These are phyloP conservation scores for Archivesica marissinica DNA, from an alignment of 1,140 invertebrate species.

Conservation along the genomic window DNA sequence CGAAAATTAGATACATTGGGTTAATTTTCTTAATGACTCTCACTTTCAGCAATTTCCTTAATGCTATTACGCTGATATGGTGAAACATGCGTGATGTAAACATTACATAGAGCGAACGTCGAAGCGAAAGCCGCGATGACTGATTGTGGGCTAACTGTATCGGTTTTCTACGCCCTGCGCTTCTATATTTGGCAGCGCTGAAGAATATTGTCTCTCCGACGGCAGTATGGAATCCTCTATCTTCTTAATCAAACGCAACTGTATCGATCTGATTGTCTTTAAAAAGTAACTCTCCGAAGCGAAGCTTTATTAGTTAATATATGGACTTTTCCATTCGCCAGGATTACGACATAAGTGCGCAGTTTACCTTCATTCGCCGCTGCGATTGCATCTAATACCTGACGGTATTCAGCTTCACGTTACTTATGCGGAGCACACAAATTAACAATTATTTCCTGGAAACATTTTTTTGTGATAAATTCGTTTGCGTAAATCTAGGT, in stretches of 20 bases:
- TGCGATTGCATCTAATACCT: too few species aligned
- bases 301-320: constrained; percentile 9
- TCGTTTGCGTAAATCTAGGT: too few species aligned
- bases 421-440: too few species aligned
- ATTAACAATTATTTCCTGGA: too few species aligned
- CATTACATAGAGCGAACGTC: too few species aligned
- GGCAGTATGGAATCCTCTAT: not conserved
- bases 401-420: too few species aligned
- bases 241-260: constrained; percentile 23
- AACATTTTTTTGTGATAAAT: too few species aligned
- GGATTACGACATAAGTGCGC: not conserved
- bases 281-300: constrained; percentile 15
- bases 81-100: not conserved
- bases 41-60: too few species aligned
- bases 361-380: not conserved
- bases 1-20: too few species aligned
- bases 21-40: too few species aligned
- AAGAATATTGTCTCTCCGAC: not conserved
- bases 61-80: not conserved
- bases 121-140: not conserved
- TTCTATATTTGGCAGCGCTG: constrained; percentile 27
- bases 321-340: constrained; percentile 3
- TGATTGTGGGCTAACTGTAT: not conserved
- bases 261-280: not conserved
- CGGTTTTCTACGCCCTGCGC: constrained; percentile 17